These are phyloP conservation scores for Trisateles emortualis DNA, from an alignment of 2,888 invertebrate genomes.

Conservation along the genomic window DNA sequence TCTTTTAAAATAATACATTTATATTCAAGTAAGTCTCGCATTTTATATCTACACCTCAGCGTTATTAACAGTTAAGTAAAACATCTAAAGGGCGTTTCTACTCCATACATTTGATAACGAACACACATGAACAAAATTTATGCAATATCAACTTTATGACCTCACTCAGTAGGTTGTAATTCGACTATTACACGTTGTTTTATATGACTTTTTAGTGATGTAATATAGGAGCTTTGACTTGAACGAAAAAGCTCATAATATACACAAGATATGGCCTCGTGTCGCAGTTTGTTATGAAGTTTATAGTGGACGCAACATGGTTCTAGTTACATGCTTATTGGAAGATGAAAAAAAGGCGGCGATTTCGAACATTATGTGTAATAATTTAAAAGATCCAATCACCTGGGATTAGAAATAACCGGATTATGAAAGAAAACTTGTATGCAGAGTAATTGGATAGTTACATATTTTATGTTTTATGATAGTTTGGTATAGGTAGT, in stretches of 20 bases:
- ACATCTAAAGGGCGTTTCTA: conserved; percentile 74
- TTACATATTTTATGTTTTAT: conserved; percentile 69
- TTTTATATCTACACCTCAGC: conserved; percentile 75
- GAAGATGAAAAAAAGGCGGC: conserved; percentile 64
- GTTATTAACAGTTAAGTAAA: conserved; percentile 79
- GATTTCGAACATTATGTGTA: conserved; percentile 68
- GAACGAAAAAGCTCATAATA: conserved; percentile 85
- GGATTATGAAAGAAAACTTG: conserved; percentile 66
- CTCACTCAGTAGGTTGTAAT: conserved; percentile 20
- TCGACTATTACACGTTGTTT: conserved; percentile 34
- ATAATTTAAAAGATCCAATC: conserved; percentile 76
- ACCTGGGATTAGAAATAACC: conserved; percentile 51
- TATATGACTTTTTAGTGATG: conserved; percentile 49
- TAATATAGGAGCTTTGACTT: conserved; percentile 60
- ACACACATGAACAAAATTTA: conserved; percentile 25
- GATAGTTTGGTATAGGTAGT: conserved; percentile 58
- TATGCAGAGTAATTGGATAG: conserved; percentile 71
- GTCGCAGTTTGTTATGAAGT: conserved; percentile 86
- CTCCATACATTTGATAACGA: conserved; percentile 54
- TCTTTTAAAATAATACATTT: conserved; percentile 62
- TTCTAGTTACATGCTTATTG: conserved; percentile 79
- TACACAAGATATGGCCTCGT: conserved; percentile 83
- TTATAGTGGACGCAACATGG: conserved; percentile 79
- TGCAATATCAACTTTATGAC: conserved; percentile 53
- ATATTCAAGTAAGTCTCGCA: conserved; percentile 64